These are phyloP conservation scores for Calyptommatus sinebrachiatus DNA, from an alignment of 2,113 vertebrate species.

Conservation along the genomic window DNA sequence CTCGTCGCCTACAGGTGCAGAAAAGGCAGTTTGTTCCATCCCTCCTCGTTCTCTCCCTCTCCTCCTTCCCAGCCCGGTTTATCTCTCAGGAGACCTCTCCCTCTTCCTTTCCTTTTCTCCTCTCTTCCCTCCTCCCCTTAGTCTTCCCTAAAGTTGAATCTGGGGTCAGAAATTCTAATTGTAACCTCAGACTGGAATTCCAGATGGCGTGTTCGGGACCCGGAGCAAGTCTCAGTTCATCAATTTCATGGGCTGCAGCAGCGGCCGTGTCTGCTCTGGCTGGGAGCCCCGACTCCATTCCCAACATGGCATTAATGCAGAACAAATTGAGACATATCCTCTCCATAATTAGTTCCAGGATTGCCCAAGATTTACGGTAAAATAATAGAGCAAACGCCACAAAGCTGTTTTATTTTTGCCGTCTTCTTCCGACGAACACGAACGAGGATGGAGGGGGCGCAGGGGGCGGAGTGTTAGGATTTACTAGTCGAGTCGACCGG, in stretches of 20 bases:
- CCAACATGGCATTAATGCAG: constrained; percentile 76
- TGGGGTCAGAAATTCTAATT: constrained; percentile 76
- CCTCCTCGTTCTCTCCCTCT: background rate
- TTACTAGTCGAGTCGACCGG: too few species aligned
- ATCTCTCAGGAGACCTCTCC: background rate
- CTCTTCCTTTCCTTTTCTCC: background rate
- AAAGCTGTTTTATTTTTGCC: constrained; percentile 13
- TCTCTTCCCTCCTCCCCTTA: background rate
- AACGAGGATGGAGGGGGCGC: background rate
- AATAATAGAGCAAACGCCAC: constrained; percentile 66
- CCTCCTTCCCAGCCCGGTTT: background rate
- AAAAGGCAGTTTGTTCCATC: constrained; percentile 9
- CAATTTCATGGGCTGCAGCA: constrained; percentile 72
- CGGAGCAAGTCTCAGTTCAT: constrained; percentile 71
- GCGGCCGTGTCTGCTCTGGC: constrained; percentile 65
- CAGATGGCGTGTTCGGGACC: constrained; percentile 79
- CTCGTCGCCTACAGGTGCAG: constrained; percentile 65
- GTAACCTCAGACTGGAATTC: constrained; percentile 81
- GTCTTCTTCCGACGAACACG: background rate
- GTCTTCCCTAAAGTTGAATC: constrained; percentile 77
- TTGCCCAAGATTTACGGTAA: constrained; percentile 76
- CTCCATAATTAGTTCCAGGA: constrained; percentile 85
- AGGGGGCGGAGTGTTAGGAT: background rate
- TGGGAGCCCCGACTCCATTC: constrained; percentile 67
- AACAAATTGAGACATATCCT: constrained; percentile 91